phyloP scores from a whole-genome alignment of 2,797 vertebrate species.

The Danio jaintianensis region DNA sequence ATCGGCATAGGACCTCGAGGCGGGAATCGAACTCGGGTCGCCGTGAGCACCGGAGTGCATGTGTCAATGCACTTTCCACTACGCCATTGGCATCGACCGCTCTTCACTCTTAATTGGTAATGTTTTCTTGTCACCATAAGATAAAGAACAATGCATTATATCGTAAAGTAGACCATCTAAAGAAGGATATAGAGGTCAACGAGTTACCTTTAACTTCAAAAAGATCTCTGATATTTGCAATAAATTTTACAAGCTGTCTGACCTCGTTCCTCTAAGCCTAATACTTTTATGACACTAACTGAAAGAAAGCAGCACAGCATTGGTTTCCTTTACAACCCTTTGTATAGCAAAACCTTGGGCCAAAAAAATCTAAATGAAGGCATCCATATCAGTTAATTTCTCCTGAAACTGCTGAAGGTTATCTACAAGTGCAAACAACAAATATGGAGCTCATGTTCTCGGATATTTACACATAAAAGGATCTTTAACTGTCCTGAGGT shows the following conservation, averaged over 20 bases:
- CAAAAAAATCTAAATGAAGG: not conserved
- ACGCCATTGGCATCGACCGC: no score
- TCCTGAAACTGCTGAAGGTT: conserved; percentile 38
- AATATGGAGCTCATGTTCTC: not conserved
- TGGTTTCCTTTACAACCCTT: not conserved
- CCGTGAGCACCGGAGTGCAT: no score
- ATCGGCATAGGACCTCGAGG: no score
- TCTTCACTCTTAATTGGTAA: no score
- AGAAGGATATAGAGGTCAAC: not conserved
- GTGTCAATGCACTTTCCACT: no score
- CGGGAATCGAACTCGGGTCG: no score
- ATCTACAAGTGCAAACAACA: conserved; percentile 33
- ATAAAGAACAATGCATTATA: not conserved
- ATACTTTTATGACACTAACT: conserved; percentile 16
- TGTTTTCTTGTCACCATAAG: not conserved
- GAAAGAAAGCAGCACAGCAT: not conserved
- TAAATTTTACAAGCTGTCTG: conserved; percentile 25
- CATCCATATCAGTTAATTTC: conserved; percentile 27
- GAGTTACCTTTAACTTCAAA: conserved; percentile 28
- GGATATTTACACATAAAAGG: not conserved
- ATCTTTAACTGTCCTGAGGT: conserved; percentile 42
- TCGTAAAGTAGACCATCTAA: conserved; percentile 1
- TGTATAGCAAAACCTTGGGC: not conserved
- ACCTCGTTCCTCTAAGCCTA: not conserved
- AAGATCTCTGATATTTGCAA: conserved; percentile 16